Conservation (phyloP, 2,113 vertebrate species). For the Lepisosteus oculatus region DNA sequence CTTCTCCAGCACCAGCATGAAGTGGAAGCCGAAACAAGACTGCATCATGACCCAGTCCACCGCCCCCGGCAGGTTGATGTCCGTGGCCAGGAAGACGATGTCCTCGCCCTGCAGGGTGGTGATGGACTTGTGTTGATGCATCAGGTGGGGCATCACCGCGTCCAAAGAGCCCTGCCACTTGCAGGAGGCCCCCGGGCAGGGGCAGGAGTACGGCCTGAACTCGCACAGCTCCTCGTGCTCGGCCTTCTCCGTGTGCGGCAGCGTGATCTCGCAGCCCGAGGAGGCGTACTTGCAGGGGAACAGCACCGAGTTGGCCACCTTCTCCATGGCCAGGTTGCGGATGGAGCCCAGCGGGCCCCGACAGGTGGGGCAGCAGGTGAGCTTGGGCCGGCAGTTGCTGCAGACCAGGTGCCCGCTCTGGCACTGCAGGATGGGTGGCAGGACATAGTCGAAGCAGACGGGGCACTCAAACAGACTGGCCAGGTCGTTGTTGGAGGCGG, state of each 20-base stretch:
- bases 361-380: conserved; percentile 97
- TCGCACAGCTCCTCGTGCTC: conserved; percentile 98
- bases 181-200: conserved; percentile 94
- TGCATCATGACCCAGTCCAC: conserved; percentile 99
- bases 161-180: conserved; percentile 98
- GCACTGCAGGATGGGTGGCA: conserved; percentile 97
- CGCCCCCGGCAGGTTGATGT: conserved; percentile 97
- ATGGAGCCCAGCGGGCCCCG: conserved; percentile 95
- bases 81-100: conserved; percentile 95
- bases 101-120: conserved; percentile 98
- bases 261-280: conserved; percentile 93
- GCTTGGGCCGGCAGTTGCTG: conserved; percentile 98
- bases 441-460: conserved; percentile 98
- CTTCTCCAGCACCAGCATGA: conserved; percentile 98
- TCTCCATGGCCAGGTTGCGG: conserved; percentile 98
- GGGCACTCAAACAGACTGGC: conserved; percentile 98
- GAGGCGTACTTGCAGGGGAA: conserved; percentile 98
- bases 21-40: conserved; percentile 98
- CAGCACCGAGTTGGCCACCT: conserved; percentile 97
- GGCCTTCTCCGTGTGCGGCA: conserved; percentile 97
- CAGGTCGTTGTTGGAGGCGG: conserved; percentile 97
- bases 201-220: conserved; percentile 96
- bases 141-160: conserved; percentile 96
- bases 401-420: conserved; percentile 98
- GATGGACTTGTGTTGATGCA: conserved; percentile 98